Base-by-base conservation (phyloP, 2,113 vertebrate genomes). In the Colossoma macropomum region DNA sequence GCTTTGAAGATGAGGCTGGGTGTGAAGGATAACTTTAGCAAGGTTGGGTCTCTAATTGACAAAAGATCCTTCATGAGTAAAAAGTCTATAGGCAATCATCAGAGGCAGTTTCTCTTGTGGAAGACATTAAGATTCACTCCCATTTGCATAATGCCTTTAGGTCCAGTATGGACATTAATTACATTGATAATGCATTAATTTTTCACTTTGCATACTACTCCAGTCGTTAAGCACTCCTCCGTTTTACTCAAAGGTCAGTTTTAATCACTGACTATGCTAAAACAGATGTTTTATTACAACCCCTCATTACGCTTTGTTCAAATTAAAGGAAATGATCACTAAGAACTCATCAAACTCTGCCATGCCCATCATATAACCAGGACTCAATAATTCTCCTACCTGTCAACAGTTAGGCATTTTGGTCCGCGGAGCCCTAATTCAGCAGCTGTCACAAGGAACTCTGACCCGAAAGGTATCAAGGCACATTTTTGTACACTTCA, bases 61-160 rank as follows among this genome's bases (percentile, higher is more conserved):
- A 71, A 83, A 69, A 80, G 50, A 78, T 70, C 72, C 72, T 77
- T 83, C 73, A 56, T 59, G 71, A 82, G 75, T 60, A 65, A 82
- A 77, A 84, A 76, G 77, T 87, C 73, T 75, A 81, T 75, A 75
- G 83, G 84, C 77, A 81, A 84, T 86, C 75, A 82, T 79, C 72
- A 88, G 78, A 85, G 62, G 75, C 59, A 62, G 59, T 62, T 84
- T 86, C 48, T 75, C 32, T 81, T 79, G 81, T 85, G 62, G 59
- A 72, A 79, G 84, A 84, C 82, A 87, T 91, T 88, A 86, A 84
- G 86, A 90, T 90, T 87, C 84, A 86, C 62, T 28, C 34, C 75
- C 86, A 90, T 91, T 92, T 90, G 89, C 89, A 92, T 90, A 91
- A 90, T 34, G 86, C 88, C 88, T 89, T 88, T 83, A 88, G 90